Base-by-base conservation (phyloP, 2,888 invertebrate species). In the Patella ulyssiponensis region DNA sequence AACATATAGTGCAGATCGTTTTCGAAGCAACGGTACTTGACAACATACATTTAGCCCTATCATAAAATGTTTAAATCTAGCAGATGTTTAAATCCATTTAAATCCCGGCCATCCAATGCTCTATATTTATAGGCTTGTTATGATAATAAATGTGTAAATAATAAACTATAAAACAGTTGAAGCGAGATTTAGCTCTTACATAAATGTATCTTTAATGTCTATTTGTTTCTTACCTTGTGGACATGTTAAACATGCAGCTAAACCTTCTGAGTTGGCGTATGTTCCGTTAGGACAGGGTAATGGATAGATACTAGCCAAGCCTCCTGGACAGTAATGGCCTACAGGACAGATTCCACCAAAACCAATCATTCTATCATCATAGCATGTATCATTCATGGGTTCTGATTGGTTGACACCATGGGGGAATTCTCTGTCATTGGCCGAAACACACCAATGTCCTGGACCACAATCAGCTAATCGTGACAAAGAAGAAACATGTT, bases 401-500 rank as follows among this genome's bases (percentile, higher is more conserved):
- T 76, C 71, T 1, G 88, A 83, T 79, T 87, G 84, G 81, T 88
- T 90, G 20, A 80, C 76, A 11, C 88, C 87, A 71, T 85, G 83
- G 0, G 90, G 90, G 77, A 85, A 85, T 11, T 82, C 81, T 51
- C 88, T 83, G 79, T 90, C 90, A 11, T 89, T 85, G 1, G 90
- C 90, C 14, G 84, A 86, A 17, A 86, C 85, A 82, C 90, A 90
- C 87, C 88, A 90, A 77, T 90, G 87, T 7, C 90, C 90, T 4
- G 87, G 82, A 1, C 84, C 84, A 85, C 90, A 90, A 75, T 87
- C 84, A 75, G 90, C 90, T 89, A 82, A 11, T 73, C 58, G 71
- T 11, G 64, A 14, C 54, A 15, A 73, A 44, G n/a, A 58, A 27
- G 7, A 44, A 58, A 17, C n/a, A 17, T 20, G 20, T 17, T 75